Base-by-base conservation (phyloP, 1,140 invertebrate species). In the Rhynchophorus ferrugineus region DNA sequence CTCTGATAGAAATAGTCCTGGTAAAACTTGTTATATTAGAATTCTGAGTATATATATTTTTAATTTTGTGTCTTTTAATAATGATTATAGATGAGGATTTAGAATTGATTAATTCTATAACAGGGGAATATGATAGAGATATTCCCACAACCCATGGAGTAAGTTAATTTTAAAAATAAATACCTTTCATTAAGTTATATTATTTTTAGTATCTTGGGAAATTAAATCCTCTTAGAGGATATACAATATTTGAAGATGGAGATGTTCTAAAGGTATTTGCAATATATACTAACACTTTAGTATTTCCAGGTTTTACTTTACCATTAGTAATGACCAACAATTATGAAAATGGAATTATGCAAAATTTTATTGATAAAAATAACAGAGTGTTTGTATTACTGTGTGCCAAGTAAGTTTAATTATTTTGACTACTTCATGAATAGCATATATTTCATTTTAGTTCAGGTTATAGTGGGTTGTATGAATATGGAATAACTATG, bases 251-350 rank as follows among this genome's bases (percentile, higher is more conserved):
- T 54, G 68, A 70, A 37, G 66, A 69, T 52, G 66, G 67, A 5
- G 59, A 64, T 45, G 45, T 66, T 1, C 53, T 68, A 7, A 24
- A 36, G 21, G 51, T 67, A 38, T 45, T 64, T 3, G 65, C 63
- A 17, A 59, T 70, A 19, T 61, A 64, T 37, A 67, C 65, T 1
- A 67, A 66, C 18, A 69, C 67, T 6, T 54, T 68, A 44, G 68
- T 67, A 6, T 68, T 69, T 52, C 68, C 68, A n/a, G 68, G 67
- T 1, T 69, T 68, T 47, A 69, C 65, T 3, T 45, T 70, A 7
- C 68, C 68, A 6, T 57, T 70, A 36, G 60, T 64, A n/a, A 56
- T 69, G 44, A 60, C 59, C 39, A 57, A 52, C 18, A 41, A 57
- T 29, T 20, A 41, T 13, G 63, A 67, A 52, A 61, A 52, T 16